phyloP scores from a whole-genome alignment of 2,888 invertebrate species.

The Tupiocoris notatus region DNA sequence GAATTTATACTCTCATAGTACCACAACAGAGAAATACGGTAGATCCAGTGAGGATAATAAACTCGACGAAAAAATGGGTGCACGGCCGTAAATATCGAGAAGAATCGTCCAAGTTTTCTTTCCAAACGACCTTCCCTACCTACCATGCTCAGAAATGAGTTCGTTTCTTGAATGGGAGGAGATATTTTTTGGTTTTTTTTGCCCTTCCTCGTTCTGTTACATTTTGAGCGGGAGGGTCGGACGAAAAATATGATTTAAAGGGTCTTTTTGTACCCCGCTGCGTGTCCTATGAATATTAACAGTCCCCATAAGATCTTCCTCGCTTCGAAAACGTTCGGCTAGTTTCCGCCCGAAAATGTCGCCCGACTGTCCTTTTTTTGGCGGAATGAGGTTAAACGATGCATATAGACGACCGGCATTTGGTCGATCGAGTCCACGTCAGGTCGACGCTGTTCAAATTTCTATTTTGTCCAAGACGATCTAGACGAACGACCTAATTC shows the following conservation, averaged over 20 bases:
- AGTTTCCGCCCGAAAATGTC: not conserved
- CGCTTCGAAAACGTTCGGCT: not conserved
- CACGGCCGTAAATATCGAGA: constrained; percentile 20
- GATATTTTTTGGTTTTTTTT: not conserved
- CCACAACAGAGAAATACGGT: not conserved
- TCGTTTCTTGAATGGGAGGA: not conserved
- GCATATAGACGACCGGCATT: constrained; percentile 17
- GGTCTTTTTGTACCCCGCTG: constrained; percentile 4
- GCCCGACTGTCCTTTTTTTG: too few species aligned
- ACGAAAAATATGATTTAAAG: constrained; percentile 26
- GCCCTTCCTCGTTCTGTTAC: not conserved
- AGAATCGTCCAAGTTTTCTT: not conserved
- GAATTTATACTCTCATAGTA: not conserved
- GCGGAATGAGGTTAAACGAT: constrained; percentile 4
- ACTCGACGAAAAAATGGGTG: constrained; percentile 18
- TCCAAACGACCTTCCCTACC: not conserved
- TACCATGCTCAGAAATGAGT: not conserved
- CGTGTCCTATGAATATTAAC: constrained; percentile 29
- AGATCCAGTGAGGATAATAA: constrained; percentile 6
- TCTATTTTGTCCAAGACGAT: not conserved
- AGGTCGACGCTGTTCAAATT: not conserved
- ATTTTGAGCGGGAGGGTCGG: not conserved
- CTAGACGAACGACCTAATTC: not conserved
- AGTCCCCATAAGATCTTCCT: not conserved
- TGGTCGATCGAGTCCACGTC: constrained; percentile 3